Evolutionary conservation across 2,113 vertebrate genomes (phyloP), one percentile per base, ranked within the genome.

Genomic region (Daubentonia madagascariensis): DNA sequence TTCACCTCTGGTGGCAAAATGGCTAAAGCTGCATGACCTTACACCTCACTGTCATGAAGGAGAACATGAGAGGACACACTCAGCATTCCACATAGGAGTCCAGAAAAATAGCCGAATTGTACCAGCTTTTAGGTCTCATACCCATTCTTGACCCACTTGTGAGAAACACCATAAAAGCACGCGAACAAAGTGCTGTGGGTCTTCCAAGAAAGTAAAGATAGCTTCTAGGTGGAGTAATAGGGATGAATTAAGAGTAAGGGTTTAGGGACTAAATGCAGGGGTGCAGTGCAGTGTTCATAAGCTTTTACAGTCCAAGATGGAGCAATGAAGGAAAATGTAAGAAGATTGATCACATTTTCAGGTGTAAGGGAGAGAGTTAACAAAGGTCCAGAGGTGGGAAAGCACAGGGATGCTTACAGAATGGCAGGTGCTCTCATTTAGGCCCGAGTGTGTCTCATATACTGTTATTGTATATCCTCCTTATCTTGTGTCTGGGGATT

Each of bases 401-500:
- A 93, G 80, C 54, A 54, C 23, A 92, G 22, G 59, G 84, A 50
- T 50, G 3, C n/a, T 80, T 86, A 63, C 37, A 94, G 48, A 85
- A 91, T 83, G 88, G 16, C 48, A 91, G 75, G 6, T 92, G 37
- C 43, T 94, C 25, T 95, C 75, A 92, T 84, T 89, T 85, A 79
- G 83, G 40, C 28, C n/a, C 75, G 32, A 92, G 37, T 91, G 9
- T 18, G 50, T 83, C 61, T 95, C 48, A 76, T 12, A 52, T 70
- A 63, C 40, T 96, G 12, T 86, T 96, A 50, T 4, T 63, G 6
- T 67, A 48, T 89, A 57, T 63, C 18, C 48, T 86, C 81, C 30
- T 79, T 68, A 37, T 84, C 78, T 73, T 94, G 73, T 95, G 57
- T 93, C 84, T 86, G 52, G 59, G 70, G 67, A 94, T 78, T 97